These are phyloP conservation scores for Hydropsyche betteni DNA, from an alignment of 2,888 invertebrate species.

Conservation along the genomic window DNA sequence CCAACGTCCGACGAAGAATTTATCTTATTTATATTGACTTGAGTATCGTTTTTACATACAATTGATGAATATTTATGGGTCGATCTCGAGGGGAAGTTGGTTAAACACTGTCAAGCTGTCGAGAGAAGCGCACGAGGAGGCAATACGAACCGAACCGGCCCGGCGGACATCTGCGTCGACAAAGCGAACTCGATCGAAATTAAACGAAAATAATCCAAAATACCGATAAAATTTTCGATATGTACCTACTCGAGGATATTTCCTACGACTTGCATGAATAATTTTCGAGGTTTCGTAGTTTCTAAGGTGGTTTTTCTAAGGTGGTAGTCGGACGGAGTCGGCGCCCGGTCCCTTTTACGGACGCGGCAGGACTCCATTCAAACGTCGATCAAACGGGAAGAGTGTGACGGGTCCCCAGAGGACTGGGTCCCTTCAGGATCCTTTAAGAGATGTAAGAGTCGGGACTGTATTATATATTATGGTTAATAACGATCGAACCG, in stretches of 20 bases:
- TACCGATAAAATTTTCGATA: too few species aligned
- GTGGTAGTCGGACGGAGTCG: background rate
- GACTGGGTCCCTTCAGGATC: slow-evolving; percentile 24
- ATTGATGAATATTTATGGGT: slow-evolving; percentile 48
- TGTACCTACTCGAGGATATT: too few species aligned
- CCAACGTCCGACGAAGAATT: slow-evolving; percentile 34
- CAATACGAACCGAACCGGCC: background rate
- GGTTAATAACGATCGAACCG: slow-evolving; percentile 6
- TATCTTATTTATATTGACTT: slow-evolving; percentile 40
- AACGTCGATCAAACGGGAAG: slow-evolving; percentile 39
- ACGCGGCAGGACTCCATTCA: slow-evolving; percentile 36
- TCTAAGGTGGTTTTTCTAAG: too few species aligned
- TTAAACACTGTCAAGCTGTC: slow-evolving; percentile 44
- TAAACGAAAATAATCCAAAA: too few species aligned
- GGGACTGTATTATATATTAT: background rate
- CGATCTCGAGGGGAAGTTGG: slow-evolving; percentile 38
- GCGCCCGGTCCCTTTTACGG: slow-evolving; percentile 14
- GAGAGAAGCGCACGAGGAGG: slow-evolving; percentile 26
- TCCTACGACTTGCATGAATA: too few species aligned
- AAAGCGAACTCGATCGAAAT: too few species aligned
- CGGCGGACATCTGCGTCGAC: slow-evolving; percentile 12
- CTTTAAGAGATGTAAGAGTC: slow-evolving; percentile 18
- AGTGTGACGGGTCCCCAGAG: slow-evolving; percentile 8
- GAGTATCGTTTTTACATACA: slow-evolving; percentile 43
- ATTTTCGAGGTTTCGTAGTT: too few species aligned